phyloP scores from a whole-genome alignment of 2,888 invertebrate genomes.

The Drosophila eohydei region DNA sequence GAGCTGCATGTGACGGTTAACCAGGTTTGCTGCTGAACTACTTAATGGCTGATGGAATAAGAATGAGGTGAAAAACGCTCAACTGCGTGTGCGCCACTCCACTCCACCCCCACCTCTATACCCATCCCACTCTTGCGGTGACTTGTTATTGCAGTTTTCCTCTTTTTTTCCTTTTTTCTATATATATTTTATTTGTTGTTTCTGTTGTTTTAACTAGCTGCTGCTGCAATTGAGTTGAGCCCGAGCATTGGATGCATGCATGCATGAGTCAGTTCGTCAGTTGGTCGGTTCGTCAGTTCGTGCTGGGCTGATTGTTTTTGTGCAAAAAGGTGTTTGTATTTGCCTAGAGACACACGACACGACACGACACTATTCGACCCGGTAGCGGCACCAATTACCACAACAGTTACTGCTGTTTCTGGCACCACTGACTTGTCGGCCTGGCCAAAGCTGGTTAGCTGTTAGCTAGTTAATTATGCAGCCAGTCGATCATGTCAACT shows the following conservation, averaged over 20 bases:
- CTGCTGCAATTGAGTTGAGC: conserved; percentile 31
- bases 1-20: conserved; percentile 57
- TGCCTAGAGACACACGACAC: conserved; percentile 52
- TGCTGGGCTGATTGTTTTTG: conserved; percentile 64
- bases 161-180: not conserved
- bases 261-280: conserved; percentile 60
- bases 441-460: conserved; percentile 25
- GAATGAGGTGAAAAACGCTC: conserved; percentile 64
- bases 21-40: conserved; percentile 54
- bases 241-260: conserved; percentile 35
- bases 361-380: conserved; percentile 24
- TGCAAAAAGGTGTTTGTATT: conserved; percentile 53
- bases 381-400: conserved; percentile 54
- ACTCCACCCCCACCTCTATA: not conserved
- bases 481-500: conserved; percentile 83
- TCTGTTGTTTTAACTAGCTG: conserved; percentile 26
- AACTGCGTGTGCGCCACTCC: conserved; percentile 29
- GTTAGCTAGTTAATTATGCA: conserved; percentile 50
- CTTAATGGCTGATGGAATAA: conserved; percentile 40
- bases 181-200: conserved; percentile 14
- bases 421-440: conserved; percentile 27
- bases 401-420: conserved; percentile 40
- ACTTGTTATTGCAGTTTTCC: conserved; percentile 35
- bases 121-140: conserved; percentile 6
- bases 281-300: conserved; percentile 40